A percentile compares a stretch with the other conserved stretches of the same genome.
Conservation (phyloP, 2,113 vertebrate genomes). For the Numida meleagris region DNA sequence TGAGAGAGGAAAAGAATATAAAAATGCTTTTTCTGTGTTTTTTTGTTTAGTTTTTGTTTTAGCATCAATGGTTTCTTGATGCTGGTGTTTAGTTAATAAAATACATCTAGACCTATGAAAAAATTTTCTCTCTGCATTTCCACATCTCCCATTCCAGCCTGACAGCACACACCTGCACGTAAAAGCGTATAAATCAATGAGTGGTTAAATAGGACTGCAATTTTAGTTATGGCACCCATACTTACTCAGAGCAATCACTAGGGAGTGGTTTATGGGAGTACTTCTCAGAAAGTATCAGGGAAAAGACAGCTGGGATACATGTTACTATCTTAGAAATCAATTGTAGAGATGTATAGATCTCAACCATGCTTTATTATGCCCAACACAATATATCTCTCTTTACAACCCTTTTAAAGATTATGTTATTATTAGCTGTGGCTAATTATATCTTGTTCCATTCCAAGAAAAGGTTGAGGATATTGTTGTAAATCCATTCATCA, state of each 20-base stretch:
- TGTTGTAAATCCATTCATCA: not conserved
- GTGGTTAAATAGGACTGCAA: not conserved
- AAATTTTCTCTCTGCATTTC: not conserved
- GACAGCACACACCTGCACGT: no score
- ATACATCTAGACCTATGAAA: not conserved
- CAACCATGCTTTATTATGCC: not conserved
- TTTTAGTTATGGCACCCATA: no score
- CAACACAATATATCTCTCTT: not conserved
- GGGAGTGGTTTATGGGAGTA: not conserved
- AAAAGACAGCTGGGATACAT: not conserved
- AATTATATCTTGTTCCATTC: not conserved
- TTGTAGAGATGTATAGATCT: not conserved
- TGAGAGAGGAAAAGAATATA: rapidly evolving
- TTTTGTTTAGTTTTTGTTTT: not conserved
- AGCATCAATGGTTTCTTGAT: not conserved
- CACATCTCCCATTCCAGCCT: not conserved
- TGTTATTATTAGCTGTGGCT: not conserved
- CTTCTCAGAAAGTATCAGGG: not conserved
- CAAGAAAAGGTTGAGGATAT: not conserved
- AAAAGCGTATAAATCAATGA: not conserved
- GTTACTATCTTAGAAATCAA: not conserved
- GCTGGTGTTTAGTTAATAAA: not conserved
- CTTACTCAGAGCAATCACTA: rapidly evolving
- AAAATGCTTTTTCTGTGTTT: not conserved
- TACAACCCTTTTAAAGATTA: not conserved